These are phyloP conservation scores for Hippoglossus hippoglossus DNA, from an alignment of 2,797 vertebrate species.

Conservation along the genomic window DNA sequence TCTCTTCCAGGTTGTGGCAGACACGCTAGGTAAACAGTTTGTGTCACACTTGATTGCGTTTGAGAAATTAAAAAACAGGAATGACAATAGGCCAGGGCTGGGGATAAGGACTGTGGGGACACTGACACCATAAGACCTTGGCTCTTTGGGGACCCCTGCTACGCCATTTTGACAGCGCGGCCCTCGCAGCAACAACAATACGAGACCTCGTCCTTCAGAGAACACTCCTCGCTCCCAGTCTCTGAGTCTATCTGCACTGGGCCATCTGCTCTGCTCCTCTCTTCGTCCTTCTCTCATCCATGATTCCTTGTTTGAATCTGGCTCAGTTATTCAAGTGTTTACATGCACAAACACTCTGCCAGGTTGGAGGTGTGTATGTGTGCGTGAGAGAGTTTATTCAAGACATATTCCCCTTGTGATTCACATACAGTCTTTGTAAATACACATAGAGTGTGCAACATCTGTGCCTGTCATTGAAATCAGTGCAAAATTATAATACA, in stretches of 20 bases:
- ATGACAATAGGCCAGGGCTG: slow-evolving; percentile 79
- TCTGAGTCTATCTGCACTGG: slow-evolving; percentile 94
- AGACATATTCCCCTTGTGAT: slow-evolving; percentile 56
- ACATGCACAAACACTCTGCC: slow-evolving; percentile 86
- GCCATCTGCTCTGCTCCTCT: slow-evolving; percentile 90
- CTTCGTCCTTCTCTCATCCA: slow-evolving; percentile 75
- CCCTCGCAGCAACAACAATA: slow-evolving; percentile 92
- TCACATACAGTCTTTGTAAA: slow-evolving; percentile 57
- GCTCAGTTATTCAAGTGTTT: slow-evolving; percentile 93
- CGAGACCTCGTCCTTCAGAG: slow-evolving; percentile 85
- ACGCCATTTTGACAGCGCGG: slow-evolving; percentile 89
- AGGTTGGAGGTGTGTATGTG: slow-evolving; percentile 65
- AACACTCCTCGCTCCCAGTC: slow-evolving; percentile 71
- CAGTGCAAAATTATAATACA: slow-evolving; percentile 32
- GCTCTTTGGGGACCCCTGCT: slow-evolving; percentile 91
- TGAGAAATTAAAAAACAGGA: slow-evolving; percentile 87
- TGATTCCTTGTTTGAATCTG: slow-evolving; percentile 84
- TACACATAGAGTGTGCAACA: slow-evolving; percentile 55
- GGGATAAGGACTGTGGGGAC: slow-evolving; percentile 74
- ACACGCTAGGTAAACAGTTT: slow-evolving; percentile 87
- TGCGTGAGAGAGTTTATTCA: slow-evolving; percentile 27
- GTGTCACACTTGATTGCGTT: slow-evolving; percentile 88
- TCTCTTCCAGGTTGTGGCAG: slow-evolving; percentile 82
- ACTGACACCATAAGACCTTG: slow-evolving; percentile 82
- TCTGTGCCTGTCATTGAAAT: slow-evolving; percentile 60